Conservation (phyloP, 2,797 vertebrate species). For the Myotis planiceps region DNA sequence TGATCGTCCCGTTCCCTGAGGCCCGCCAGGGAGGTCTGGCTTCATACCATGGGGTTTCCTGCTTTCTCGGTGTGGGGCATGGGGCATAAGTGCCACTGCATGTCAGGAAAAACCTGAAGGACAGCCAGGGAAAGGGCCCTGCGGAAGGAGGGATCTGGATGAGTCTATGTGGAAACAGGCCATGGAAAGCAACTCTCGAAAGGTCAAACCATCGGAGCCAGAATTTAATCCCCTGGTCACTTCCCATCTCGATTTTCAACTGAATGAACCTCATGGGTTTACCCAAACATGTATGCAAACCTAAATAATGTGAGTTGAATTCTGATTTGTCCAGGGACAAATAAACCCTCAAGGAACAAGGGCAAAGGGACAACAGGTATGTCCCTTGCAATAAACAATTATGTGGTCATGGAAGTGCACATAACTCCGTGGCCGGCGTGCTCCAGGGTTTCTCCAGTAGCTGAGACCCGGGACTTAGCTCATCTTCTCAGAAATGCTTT, state of each 20-base stretch:
- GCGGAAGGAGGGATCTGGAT: neutral
- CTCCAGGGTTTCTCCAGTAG: neutral
- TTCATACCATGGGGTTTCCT: conserved; percentile 39
- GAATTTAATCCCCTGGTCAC: conserved; percentile 33
- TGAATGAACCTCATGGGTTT: conserved; percentile 52
- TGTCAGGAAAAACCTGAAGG: conserved; percentile 39
- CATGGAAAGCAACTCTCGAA: neutral
- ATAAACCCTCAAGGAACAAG: conserved; percentile 39
- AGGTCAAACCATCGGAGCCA: neutral
- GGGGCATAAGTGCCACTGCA: neutral
- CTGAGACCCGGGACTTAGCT: neutral
- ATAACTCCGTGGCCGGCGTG: neutral
- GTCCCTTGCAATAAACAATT: neutral
- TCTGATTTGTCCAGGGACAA: conserved; percentile 13
- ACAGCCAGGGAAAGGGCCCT: neutral
- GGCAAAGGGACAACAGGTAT: conserved; percentile 19
- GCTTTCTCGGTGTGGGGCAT: neutral
- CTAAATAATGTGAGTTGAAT: conserved; percentile 23
- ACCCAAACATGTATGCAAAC: conserved; percentile 42
- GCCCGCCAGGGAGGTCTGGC: conserved; percentile 66
- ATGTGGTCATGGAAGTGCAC: neutral
- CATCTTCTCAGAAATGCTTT: conserved; percentile 69
- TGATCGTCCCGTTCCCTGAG: conserved; percentile 80
- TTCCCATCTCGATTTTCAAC: conserved; percentile 49
- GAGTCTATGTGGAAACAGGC: neutral